A percentile compares a stretch with the other conserved stretches of the same genome.
phyloP scores from a whole-genome alignment of 1,140 invertebrate species.

The Drosophila sturtevanti region DNA sequence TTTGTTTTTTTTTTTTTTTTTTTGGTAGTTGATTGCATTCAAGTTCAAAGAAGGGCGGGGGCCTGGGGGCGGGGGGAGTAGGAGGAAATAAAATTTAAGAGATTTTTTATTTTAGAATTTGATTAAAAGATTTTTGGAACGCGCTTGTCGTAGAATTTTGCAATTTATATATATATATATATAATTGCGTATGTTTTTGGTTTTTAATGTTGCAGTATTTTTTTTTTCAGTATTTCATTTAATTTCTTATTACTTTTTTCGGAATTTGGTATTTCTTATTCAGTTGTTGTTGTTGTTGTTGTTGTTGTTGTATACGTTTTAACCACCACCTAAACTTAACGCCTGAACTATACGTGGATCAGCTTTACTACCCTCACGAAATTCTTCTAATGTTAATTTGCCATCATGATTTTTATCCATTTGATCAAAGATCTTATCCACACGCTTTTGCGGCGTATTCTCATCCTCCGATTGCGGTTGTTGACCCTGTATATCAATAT shows the following conservation, averaged over 20 bases:
- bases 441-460: constrained; percentile 97
- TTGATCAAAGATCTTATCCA: constrained; percentile 98
- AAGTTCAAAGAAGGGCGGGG: constrained; percentile 11
- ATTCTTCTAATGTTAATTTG: constrained; percentile 97
- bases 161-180: background rate
- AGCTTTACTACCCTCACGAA: constrained; percentile 98
- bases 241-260: no score
- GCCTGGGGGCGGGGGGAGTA: background rate
- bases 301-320: constrained; percentile 72
- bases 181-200: background rate
- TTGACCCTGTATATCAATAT: constrained; percentile 87
- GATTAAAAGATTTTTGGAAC: background rate
- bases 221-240: constrained; percentile 7
- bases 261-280: constrained; percentile 8
- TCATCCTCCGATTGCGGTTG: constrained; percentile 95
- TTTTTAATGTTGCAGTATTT: constrained; percentile 2
- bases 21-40: background rate
- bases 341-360: constrained; percentile 99
- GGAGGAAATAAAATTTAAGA: constrained; percentile 8
- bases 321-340: constrained; percentile 90
- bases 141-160: constrained; percentile 2
- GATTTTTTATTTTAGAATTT: constrained; percentile 7
- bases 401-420: constrained; percentile 99
- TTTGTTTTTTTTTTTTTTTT: constrained; percentile 13
- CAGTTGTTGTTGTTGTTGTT: constrained; percentile 29